These are phyloP conservation scores for Hippopotamus amphibius DNA, from an alignment of 2,113 vertebrate species.

Conservation along the genomic window DNA sequence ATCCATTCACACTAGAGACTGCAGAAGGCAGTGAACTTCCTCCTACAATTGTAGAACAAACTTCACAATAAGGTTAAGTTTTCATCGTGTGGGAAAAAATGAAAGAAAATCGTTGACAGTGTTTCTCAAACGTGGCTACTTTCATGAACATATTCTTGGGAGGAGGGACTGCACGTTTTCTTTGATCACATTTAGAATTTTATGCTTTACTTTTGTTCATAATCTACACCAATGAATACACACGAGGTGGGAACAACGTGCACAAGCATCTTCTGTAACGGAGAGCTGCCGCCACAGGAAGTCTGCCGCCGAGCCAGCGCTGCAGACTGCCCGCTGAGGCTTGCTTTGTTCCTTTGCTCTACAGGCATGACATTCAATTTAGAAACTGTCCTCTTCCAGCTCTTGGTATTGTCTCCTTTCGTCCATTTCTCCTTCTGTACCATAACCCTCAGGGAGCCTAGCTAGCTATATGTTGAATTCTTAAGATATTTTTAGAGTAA, in stretches of 20 bases:
- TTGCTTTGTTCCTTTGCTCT: background rate
- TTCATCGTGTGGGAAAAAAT: background rate
- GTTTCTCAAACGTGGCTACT: constrained; percentile 20
- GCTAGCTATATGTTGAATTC: background rate
- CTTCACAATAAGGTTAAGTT: background rate
- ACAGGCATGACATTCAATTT: background rate
- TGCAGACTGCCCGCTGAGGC: background rate
- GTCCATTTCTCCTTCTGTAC: background rate
- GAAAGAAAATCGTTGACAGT: background rate
- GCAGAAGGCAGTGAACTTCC: constrained; percentile 30
- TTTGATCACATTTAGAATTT: background rate
- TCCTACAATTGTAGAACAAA: constrained; percentile 4
- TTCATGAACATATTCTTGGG: background rate
- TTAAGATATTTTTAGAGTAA: background rate
- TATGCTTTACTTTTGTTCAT: background rate
- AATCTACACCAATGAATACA: background rate
- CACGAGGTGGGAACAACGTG: background rate
- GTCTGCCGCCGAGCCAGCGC: background rate
- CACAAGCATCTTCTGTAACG: background rate
- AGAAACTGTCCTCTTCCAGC: background rate
- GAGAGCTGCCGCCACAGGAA: no score
- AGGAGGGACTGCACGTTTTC: background rate
- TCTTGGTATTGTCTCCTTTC: background rate
- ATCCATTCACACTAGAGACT: background rate
- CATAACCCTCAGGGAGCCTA: background rate